Percentiles rank a stretch among this genome's conserved stretches.
These are phyloP conservation scores for Myotis daubentonii DNA, from an alignment of 2,797 vertebrate species.

Conservation along the genomic window DNA sequence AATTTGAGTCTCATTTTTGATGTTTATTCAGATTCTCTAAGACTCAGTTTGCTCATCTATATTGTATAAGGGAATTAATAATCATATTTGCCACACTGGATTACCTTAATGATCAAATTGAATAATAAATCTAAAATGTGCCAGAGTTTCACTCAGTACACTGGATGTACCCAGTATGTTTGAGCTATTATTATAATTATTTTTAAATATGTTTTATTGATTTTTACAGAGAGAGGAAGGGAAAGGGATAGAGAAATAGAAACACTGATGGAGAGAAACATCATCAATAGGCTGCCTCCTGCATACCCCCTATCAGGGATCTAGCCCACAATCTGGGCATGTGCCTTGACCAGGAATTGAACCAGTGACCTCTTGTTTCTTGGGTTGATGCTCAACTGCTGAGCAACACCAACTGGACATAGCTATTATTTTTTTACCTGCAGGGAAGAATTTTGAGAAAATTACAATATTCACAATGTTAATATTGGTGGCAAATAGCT, in stretches of 20 bases:
- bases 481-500: background rate
- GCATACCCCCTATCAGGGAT: no score
- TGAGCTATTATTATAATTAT: background rate
- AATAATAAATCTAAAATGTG: background rate
- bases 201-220: no score
- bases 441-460: background rate
- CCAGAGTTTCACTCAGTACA: background rate
- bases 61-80: background rate
- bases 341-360: no score
- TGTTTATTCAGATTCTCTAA: background rate
- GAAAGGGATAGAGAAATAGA: no score
- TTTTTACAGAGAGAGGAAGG: no score
- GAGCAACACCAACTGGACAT: no score
- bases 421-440: background rate
- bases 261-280: no score
- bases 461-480: background rate
- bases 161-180: accelerated
- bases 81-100: background rate
- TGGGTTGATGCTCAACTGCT: no score
- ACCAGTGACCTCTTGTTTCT: no score
- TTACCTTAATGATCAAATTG: background rate
- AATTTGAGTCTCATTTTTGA: background rate
- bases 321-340: no score
- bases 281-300: no score
- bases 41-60: background rate